These are phyloP conservation scores for Scolanthus callimorphus DNA, from an alignment of 92 coral and sea anemone genomes.

Conservation along the genomic window DNA sequence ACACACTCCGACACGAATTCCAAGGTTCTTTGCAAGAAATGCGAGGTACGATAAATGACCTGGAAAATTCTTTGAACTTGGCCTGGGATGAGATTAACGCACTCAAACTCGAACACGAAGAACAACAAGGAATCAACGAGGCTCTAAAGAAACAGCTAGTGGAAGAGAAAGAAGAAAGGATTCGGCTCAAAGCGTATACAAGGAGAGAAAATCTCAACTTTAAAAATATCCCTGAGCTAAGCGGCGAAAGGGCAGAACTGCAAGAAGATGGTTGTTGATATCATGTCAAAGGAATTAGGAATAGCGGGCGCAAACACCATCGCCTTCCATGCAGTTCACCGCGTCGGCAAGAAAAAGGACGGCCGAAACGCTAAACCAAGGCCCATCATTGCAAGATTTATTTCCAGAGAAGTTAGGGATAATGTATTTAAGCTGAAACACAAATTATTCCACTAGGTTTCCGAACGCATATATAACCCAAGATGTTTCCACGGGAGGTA, in stretches of 20 bases:
- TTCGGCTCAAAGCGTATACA: neutral
- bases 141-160: neutral
- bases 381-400: neutral
- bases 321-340: neutral
- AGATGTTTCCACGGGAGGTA: neutral
- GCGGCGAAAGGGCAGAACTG: constrained; percentile 1
- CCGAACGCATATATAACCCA: neutral
- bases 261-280: neutral
- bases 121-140: neutral
- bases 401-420: neutral
- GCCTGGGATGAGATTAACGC: neutral
- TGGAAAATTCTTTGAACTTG: neutral
- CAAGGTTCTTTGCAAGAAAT: neutral
- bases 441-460: neutral
- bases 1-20: constrained; percentile 1
- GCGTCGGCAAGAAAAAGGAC: neutral
- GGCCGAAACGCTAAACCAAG: neutral
- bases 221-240: neutral
- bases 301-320: neutral
- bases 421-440: neutral
- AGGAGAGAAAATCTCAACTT: constrained; percentile 1
- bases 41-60: neutral
- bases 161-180: neutral
- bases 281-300: neutral
- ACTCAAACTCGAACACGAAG: neutral